phyloP scores from a whole-genome alignment of 2,888 invertebrate species.

The Brachynemurus nebulosus region DNA sequence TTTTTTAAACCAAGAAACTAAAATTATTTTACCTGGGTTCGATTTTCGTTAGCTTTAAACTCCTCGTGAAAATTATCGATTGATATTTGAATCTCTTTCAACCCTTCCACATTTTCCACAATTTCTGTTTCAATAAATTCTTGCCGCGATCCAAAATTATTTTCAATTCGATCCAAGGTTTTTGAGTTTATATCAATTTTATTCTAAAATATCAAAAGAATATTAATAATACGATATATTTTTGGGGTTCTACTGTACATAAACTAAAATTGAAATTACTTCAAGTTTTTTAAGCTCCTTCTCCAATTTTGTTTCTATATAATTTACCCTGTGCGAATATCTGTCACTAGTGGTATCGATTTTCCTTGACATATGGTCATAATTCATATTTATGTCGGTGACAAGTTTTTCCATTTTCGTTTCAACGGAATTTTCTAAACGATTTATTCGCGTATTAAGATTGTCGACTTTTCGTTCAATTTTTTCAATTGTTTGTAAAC shows the following conservation, averaged over 20 bases:
- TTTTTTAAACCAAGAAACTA: too few relatives aligned
- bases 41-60: slow-evolving; percentile 18
- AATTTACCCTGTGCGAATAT: slow-evolving; percentile 28
- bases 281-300: slow-evolving; percentile 27
- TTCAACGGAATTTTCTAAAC: slow-evolving; percentile 29
- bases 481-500: slow-evolving; percentile 28
- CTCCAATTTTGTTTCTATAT: slow-evolving; percentile 30
- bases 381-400: slow-evolving; percentile 28
- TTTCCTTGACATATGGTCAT: slow-evolving; percentile 29
- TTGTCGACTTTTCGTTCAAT: slow-evolving; percentile 27
- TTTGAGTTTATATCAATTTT: slow-evolving; percentile 24
- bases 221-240: background rate
- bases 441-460: slow-evolving; percentile 28
- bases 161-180: slow-evolving; percentile 28
- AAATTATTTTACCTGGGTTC: background rate
- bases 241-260: background rate
- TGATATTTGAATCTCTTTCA: slow-evolving; percentile 27
- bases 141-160: slow-evolving; percentile 24
- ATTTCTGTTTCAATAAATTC: slow-evolving; percentile 28
- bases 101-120: slow-evolving; percentile 25
- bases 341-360: slow-evolving; percentile 32
- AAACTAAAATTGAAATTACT: slow-evolving; percentile 21
- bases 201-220: slow-evolving; percentile 20
- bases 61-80: slow-evolving; percentile 21
- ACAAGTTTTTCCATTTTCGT: slow-evolving; percentile 28